Base-by-base conservation (phyloP, 2,888 invertebrate species). In the Nysson spinosus region DNA sequence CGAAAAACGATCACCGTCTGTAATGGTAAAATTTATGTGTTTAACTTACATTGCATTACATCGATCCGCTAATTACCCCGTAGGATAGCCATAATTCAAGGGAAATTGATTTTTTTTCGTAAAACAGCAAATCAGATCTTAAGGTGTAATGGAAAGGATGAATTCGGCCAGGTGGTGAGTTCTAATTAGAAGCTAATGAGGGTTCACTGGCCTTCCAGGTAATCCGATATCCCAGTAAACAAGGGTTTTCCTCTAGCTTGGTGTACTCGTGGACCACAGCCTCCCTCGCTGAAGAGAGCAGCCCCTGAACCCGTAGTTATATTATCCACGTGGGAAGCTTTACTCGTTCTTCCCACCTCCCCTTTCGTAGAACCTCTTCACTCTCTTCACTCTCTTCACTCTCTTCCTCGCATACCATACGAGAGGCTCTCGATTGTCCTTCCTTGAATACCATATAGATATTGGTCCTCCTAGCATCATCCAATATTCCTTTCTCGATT, bases 241-340 rank as follows among this genome's bases (percentile, higher is more conserved):
- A 75, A 77, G 78, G 74, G 64, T 78, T 79, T 79, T 80, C 75
- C 75, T 72, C 58, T 60, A 54, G 50, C 62, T 50, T 58, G 54
- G 54, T 52, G 51, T 67, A 63, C 42, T 66, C 54, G 62, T 60
- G 69, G 67, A 70, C 70, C 68, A 51, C 73, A 75, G 66, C 64
- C 72, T 66, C 69, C 63, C 74, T 57, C 65, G 62, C 56, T 14
- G 32, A 40, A 54, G 24, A 54, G 65, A 56, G 47, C 63, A 54
- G 46, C 68, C 62, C 54, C 43, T 43, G 11, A 40, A 75, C 85
- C 85, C 84, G 82, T 83, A 85, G 86, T 83, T 78, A 86, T 75
- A 80, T 80, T 84, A 86, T 85, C 85, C 85, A 86, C 86, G 85
- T 86, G 86, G 83, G 86, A 86, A 86, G 83, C 71, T 76, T 44